Percentiles rank a stretch among this genome's conserved stretches.
Conservation (phyloP, 1,140 invertebrate species). For the Papilio dardanus region DNA sequence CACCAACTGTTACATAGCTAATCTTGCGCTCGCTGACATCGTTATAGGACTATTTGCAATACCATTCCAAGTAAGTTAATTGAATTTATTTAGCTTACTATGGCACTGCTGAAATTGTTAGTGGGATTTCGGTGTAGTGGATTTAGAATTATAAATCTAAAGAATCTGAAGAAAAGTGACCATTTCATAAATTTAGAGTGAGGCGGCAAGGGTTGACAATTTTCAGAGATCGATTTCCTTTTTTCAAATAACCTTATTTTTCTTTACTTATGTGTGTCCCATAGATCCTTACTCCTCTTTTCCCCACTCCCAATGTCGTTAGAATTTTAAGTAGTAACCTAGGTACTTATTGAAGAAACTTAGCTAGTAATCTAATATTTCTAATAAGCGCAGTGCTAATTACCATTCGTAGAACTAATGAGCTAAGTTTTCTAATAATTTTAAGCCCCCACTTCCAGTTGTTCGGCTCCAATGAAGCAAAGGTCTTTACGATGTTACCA, state of each 20-base stretch:
- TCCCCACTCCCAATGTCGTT: too few relatives aligned
- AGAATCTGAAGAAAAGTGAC: too few relatives aligned
- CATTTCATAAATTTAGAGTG: too few relatives aligned
- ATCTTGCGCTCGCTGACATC: constrained; percentile 90
- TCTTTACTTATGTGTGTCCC: too few relatives aligned
- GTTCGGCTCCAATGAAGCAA: background rate
- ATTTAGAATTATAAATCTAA: too few relatives aligned
- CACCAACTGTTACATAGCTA: constrained; percentile 92
- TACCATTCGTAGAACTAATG: background rate
- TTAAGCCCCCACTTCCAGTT: background rate
- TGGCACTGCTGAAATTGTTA: too few relatives aligned
- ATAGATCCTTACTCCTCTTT: too few relatives aligned
- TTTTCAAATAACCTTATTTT: too few relatives aligned
- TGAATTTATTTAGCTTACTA: constrained; percentile 20
- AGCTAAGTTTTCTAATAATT: constrained; percentile 2
- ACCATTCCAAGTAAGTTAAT: constrained; percentile 88
- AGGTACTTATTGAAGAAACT: background rate
- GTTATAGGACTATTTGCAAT: constrained; percentile 90
- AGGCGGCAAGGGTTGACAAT: too few relatives aligned
- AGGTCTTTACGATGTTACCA: constrained; percentile 10
- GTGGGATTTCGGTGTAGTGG: too few relatives aligned
- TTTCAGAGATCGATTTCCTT: too few relatives aligned
- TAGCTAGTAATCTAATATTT: background rate
- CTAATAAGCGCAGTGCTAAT: background rate
- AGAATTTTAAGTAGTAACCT: background rate